Evolutionary conservation across 2,113 vertebrate genomes (phyloP).

Genomic region (Struthio camelus): DNA sequence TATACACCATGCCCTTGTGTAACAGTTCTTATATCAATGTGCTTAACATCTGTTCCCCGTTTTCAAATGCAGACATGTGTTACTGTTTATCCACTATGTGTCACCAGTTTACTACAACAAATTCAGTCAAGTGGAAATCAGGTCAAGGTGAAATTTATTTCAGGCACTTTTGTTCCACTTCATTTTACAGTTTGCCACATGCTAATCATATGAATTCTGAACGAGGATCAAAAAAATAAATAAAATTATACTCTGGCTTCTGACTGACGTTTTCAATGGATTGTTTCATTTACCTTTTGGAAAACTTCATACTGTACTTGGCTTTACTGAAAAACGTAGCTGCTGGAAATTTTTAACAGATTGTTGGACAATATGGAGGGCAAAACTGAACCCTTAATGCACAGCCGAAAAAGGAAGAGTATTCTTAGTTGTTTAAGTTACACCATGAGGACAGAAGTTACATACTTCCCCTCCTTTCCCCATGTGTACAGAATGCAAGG

Average conservation of each 20-base stretch:
- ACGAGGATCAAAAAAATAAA: conserved; percentile 50
- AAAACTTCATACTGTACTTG: conserved; percentile 25
- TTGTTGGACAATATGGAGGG: neutral
- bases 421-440: neutral
- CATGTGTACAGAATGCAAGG: neutral
- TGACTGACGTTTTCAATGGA: conserved; percentile 57
- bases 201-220: conserved; percentile 52
- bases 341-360: conserved; percentile 39
- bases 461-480: neutral
- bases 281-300: conserved; percentile 61
- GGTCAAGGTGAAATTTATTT: conserved; percentile 75
- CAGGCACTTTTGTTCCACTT: conserved; percentile 62
- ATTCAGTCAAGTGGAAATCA: conserved; percentile 72
- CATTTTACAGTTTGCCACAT: conserved; percentile 57
- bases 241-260: conserved; percentile 53
- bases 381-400: neutral
- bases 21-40: conserved; percentile 64
- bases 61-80: conserved; percentile 62
- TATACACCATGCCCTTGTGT: conserved; percentile 58
- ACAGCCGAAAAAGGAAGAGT: neutral
- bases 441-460: neutral
- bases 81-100: conserved; percentile 75
- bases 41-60: conserved; percentile 70
- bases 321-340: neutral
- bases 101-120: conserved; percentile 74